phyloP scores from a whole-genome alignment of 2,888 invertebrate species.

The Ochropacha duplaris region DNA sequence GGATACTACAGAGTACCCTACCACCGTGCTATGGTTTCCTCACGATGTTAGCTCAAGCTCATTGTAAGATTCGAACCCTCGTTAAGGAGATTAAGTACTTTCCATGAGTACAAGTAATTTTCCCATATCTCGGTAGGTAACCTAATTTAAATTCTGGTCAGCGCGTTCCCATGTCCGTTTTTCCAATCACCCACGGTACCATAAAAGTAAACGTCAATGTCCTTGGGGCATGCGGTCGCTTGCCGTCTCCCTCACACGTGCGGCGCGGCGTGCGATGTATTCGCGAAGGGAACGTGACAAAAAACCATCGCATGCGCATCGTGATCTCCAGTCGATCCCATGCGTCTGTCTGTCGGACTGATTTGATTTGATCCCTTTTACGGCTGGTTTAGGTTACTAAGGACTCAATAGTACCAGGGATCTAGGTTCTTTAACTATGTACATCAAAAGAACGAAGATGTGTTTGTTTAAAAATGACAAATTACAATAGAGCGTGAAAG shows the following conservation, averaged over 20 bases:
- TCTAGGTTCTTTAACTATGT: not conserved
- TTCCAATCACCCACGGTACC: not conserved
- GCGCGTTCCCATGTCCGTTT: not conserved
- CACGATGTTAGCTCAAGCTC: too few species aligned
- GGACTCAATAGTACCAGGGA: not conserved
- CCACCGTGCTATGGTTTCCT: too few species aligned
- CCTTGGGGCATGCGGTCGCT: slow-evolving; percentile 10
- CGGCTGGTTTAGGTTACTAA: not conserved
- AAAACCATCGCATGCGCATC: not conserved
- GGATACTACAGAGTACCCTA: too few species aligned
- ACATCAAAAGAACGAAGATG: too few species aligned
- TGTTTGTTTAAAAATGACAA: too few species aligned
- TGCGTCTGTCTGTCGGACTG: not conserved
- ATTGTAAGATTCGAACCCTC: too few species aligned
- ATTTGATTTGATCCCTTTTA: not conserved
- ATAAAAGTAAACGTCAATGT: slow-evolving; percentile 5
- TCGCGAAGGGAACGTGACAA: not conserved
- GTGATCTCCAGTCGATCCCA: slow-evolving; percentile 1
- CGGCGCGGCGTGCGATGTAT: slow-evolving; percentile 2
- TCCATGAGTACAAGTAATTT: not conserved
- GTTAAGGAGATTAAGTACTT: not conserved
- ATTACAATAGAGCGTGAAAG: too few species aligned
- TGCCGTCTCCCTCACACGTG: slow-evolving; percentile 21
- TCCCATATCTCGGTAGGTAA: not conserved
- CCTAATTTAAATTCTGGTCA: not conserved